Base-by-base conservation (phyloP, 2,888 invertebrate genomes). In the Dioctria rufipes region DNA sequence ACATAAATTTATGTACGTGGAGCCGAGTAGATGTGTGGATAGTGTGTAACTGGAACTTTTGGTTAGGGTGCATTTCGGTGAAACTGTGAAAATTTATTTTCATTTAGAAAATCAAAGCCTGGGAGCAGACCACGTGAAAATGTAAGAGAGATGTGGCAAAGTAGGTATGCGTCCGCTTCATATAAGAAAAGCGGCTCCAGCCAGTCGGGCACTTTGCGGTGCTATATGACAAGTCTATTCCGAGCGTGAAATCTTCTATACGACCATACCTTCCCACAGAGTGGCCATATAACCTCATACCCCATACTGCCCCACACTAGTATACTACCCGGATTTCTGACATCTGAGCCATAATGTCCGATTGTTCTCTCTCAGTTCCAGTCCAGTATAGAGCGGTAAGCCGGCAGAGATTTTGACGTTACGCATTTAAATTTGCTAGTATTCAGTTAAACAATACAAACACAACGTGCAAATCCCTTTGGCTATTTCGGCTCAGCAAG, bases 121-220 rank as follows among this genome's bases (percentile, higher is more conserved):
- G 60, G 46, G 80, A 81, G 73, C 65, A 79, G 73, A 79, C 77
- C 81, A 81, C 81, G 81, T 81, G 81, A 65, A 81, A 80, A 75
- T 69, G 69, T 78, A 78, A 43, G 61, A 78, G 46, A 61, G 78
- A 54, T 66, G 78, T 13, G 66, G 42, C 51, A 40, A 66, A 58
- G 60, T 66, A 54, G 51, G 39, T 66, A 25, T 25, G 25, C 25
- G 61, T 63, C 40, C 66, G 51, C 37, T 54, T 65, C 78, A 71
- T 60, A 42, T 69, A 46, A 81, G 69, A 43, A 71, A 63, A 63
- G 51, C 69, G 81, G 81, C 81, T 81, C 81, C 81, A 81, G 81
- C 78, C 81, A 80, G 81, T 78, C 81, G 81, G 81, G 81, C 81
- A 80, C 78, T 81, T 81, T 81, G 77, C 80, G 77, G 77, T 81